Evolutionary conservation across 2,113 vertebrate species (phyloP).

Genomic region (Petaurus breviceps): DNA sequence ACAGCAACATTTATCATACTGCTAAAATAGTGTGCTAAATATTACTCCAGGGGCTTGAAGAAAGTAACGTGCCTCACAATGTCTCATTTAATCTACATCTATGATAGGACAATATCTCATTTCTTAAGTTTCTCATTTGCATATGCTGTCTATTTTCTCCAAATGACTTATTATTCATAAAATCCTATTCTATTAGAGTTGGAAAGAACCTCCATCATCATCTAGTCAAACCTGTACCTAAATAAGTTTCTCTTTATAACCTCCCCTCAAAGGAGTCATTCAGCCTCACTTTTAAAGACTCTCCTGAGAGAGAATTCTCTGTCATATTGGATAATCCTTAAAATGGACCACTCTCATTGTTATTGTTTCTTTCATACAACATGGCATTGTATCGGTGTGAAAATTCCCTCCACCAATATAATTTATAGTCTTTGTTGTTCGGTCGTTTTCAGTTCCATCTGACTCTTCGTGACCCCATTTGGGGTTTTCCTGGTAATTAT

Average conservation of each 20-base stretch:
- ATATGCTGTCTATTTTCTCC: constrained; percentile 34
- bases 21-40: not conserved
- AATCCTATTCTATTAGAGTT: not conserved
- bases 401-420: not conserved
- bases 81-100: constrained; percentile 19
- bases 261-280: not conserved
- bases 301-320: not conserved
- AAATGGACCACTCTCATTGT: not conserved
- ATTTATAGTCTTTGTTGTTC: not conserved
- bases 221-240: not conserved
- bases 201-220: not conserved
- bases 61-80: not conserved
- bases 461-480: not conserved
- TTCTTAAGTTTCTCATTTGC: constrained; percentile 25
- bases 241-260: not conserved
- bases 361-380: not conserved
- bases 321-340: not conserved
- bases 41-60: not conserved
- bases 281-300: not conserved
- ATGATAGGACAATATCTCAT: not conserved
- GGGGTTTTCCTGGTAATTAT: not conserved
- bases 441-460: not conserved
- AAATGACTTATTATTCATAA: not conserved
- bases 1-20: not conserved
- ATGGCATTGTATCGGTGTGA: not conserved